phyloP scores from a whole-genome alignment of 1,140 invertebrate species.

The Heliconius hewitsoni region DNA sequence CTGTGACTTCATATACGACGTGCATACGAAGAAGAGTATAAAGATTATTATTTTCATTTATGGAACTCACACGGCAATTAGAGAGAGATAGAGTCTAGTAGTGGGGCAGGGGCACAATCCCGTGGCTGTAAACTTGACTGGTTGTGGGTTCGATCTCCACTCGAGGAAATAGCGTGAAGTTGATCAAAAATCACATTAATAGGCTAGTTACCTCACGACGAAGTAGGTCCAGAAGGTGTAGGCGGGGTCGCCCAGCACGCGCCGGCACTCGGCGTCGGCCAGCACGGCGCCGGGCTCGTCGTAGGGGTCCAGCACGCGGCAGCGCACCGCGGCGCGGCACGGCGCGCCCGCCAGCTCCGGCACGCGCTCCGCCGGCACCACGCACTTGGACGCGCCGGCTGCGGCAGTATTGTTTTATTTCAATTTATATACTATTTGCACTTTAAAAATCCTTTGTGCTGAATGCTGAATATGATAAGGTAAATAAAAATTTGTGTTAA shows the following conservation, averaged over 20 bases:
- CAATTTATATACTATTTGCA: not conserved
- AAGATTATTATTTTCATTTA: too few relatives aligned
- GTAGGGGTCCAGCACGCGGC: slow-evolving; percentile 86
- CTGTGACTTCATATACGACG: too few relatives aligned
- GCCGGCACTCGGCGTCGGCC: slow-evolving; percentile 84
- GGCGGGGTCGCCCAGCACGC: slow-evolving; percentile 83
- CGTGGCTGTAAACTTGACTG: too few relatives aligned
- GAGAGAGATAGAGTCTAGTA: too few relatives aligned
- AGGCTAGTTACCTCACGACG: slow-evolving; percentile 73
- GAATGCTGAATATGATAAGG: too few relatives aligned
- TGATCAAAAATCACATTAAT: too few relatives aligned
- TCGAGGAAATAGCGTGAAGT: too few relatives aligned
- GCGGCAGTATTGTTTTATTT: not conserved
- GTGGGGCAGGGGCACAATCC: too few relatives aligned
- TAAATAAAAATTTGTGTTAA: too few relatives aligned
- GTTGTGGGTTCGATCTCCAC: too few relatives aligned
- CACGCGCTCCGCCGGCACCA: slow-evolving; percentile 55
- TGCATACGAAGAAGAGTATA: too few relatives aligned
- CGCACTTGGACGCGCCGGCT: slow-evolving; percentile 62
- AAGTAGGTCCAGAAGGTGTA: slow-evolving; percentile 88
- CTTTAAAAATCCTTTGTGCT: not conserved
- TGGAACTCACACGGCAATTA: too few relatives aligned
- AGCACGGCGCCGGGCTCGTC: slow-evolving; percentile 83
- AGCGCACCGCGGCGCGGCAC: slow-evolving; percentile 83
- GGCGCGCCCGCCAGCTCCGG: slow-evolving; percentile 50